Conservation (phyloP, 2,797 vertebrate genomes). For the Phoxinus dragarum region DNA sequence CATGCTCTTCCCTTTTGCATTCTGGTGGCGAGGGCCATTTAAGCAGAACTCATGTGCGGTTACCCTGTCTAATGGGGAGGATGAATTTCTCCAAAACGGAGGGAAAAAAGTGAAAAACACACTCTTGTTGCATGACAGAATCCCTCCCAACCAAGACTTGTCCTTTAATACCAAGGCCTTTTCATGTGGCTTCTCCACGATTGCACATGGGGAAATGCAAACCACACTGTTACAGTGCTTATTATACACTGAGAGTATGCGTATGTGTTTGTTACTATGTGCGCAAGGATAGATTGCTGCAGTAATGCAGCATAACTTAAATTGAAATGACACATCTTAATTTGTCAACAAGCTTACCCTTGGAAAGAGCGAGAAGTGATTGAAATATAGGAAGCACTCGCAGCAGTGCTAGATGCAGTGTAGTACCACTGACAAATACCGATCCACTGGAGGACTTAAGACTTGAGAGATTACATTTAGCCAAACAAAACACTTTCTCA, state of each 20-base stretch:
- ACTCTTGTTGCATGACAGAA: constrained; percentile 86
- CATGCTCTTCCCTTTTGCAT: constrained; percentile 73
- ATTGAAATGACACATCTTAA: constrained; percentile 75
- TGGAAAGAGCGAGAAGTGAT: constrained; percentile 59
- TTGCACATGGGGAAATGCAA: constrained; percentile 80
- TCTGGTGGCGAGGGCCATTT: constrained; percentile 77
- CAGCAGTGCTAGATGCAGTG: not conserved
- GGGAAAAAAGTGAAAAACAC: constrained; percentile 76
- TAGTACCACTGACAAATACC: not conserved
- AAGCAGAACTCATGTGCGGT: constrained; percentile 70
- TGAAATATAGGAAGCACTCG: constrained; percentile 38
- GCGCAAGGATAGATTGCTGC: constrained; percentile 64
- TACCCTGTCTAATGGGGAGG: constrained; percentile 60
- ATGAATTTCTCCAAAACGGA: constrained; percentile 71
- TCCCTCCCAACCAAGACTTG: constrained; percentile 85
- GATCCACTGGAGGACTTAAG: not conserved
- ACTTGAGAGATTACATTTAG: not conserved
- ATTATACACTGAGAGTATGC: constrained; percentile 76
- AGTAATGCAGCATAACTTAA: constrained; percentile 69
- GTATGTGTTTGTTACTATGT: constrained; percentile 57
- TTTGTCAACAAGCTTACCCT: constrained; percentile 75
- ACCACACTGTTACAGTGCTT: constrained; percentile 82
- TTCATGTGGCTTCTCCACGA: constrained; percentile 85
- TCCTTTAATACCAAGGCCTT: constrained; percentile 84
- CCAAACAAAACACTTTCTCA: not conserved